A percentile compares a stretch with the other conserved stretches of the same genome.
Conservation (phyloP, 2,113 vertebrate genomes). For the Mus musculus region GRCm39 chr10:89935001-89935500, state of each 20-base stretch:
- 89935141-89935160: background rate
- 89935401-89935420: background rate
- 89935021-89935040: background rate
- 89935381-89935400: background rate
- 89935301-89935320: conserved; percentile 3
- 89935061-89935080: conserved; percentile 37
- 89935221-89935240: background rate
- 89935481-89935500: conserved; percentile 18
- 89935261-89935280: background rate
- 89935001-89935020: background rate
- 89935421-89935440: background rate
- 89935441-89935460: background rate
- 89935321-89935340: background rate
- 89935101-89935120: background rate
- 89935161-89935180: background rate
- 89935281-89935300: background rate
- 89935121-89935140: background rate
- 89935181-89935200: background rate
- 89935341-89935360: conserved; percentile 10
- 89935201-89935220: background rate
- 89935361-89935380: conserved; percentile 34
- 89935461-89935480: background rate
- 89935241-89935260: conserved; percentile 27
- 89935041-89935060: background rate
- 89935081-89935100: background rate